phyloP scores from a whole-genome alignment of 35 echinoderm and acorn worm genomes.

The Lytechinus variegatus region DNA sequence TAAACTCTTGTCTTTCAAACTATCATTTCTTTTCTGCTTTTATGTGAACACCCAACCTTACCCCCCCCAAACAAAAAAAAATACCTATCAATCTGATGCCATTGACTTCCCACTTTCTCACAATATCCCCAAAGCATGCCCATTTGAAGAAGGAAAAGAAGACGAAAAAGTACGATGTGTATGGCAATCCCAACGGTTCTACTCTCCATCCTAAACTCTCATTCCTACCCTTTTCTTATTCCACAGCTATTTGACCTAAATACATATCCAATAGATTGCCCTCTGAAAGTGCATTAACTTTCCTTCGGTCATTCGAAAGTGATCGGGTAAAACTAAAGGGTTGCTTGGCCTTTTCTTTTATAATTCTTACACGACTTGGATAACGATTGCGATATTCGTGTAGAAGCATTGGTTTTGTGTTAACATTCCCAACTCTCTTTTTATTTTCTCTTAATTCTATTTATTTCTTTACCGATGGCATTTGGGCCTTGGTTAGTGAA shows the following conservation, averaged over 20 bases:
- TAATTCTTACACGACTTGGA: not conserved
- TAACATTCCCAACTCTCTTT: slow-evolving; percentile 28
- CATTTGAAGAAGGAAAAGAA: not conserved
- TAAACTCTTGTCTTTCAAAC: not conserved
- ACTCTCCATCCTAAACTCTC: not conserved
- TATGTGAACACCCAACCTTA: not conserved
- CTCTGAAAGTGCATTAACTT: slow-evolving; percentile 33
- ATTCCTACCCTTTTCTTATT: not conserved
- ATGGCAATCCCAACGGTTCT: not conserved
- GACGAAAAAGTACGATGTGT: not conserved
- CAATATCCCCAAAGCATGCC: not conserved
- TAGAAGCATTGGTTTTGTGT: not conserved
- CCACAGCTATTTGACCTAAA: slow-evolving; percentile 30
- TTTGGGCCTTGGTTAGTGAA: not conserved
- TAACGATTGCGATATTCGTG: not conserved
- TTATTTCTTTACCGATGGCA: not conserved
- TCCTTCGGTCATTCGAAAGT: slow-evolving; percentile 9
- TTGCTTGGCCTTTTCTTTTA: not conserved
- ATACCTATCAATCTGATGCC: not conserved
- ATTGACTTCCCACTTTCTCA: not conserved
- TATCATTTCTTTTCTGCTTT: not conserved
- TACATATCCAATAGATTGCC: slow-evolving; percentile 40
- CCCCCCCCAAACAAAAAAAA: not conserved
- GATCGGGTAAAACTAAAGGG: not conserved
- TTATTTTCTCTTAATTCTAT: slow-evolving; percentile 29